Base-by-base conservation (phyloP, 1,140 invertebrate species). In the Hyles euphorbiae region DNA sequence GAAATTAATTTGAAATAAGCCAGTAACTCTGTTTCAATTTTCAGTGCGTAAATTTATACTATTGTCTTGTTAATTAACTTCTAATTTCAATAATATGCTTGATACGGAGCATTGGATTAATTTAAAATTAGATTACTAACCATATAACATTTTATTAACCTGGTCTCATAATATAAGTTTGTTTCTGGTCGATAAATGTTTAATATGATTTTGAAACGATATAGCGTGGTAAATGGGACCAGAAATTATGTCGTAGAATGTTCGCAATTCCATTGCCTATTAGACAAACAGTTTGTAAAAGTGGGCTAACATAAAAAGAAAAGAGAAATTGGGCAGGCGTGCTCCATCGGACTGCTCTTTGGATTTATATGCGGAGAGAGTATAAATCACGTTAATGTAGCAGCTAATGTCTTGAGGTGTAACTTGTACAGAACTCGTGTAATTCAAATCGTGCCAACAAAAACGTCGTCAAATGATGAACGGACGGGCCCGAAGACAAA, bases 321-420 rank as follows among this genome's bases (percentile, higher is more conserved):
- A 61, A 60, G 63, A 70, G 60, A 70, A 74, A 68, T 67, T 69
- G 59, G 62, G 72, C 63, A 74, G 68, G 68, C 71, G 68, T 77
- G 70, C 59, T 68, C 60, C 40, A 60, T 56, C 60, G 58, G 60
- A 61, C 54, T 54, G 67, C 70, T 70, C 63, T 63, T 44, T 69
- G 67, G 69, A 76, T 78, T 76, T 78, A 76, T 76, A 62, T 69
- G 56, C 58, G 65, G 65, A 69, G 61, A 60, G 65, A 52, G 58
- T 65, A 72, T 76, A 78, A 78, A 78, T 78, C 76, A 76, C 69
- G 62, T 70, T 78, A 78, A 78, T 78, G 76, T 70, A 63, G 71
- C 67, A 69, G 59, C 67, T 75, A 75, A 78, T 78, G 68, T 75
- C 67, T 34, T 61, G 71, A 76, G 71, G 72, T 74, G 69, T 65